A percentile compares a stretch with the other conserved stretches of the same genome.
Conservation (phyloP, 2,888 invertebrate genomes). For the Anagyrus pseudococci region DNA sequence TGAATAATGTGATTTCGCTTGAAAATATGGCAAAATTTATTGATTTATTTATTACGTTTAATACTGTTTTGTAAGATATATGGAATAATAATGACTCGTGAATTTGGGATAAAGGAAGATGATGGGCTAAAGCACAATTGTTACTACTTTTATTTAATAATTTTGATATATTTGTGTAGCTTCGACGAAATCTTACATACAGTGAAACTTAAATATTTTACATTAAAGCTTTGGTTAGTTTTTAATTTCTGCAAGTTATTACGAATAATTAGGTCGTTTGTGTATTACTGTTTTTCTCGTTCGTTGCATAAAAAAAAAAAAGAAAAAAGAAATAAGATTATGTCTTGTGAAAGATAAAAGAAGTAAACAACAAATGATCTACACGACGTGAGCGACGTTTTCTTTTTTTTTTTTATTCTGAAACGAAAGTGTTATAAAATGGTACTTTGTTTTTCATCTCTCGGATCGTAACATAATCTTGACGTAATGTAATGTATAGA, state of each 20-base stretch:
- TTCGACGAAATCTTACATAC: conserved; percentile 32
- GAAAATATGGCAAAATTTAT: no score
- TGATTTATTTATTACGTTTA: no score
- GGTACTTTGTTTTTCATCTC: conserved; percentile 16
- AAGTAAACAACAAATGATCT: conserved; percentile 27
- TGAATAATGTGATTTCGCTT: no score
- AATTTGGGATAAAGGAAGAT: background rate
- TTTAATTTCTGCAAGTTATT: conserved; percentile 25
- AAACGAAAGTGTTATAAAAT: conserved; percentile 36
- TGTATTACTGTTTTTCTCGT: conserved; percentile 10
- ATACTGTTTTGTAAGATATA: no score
- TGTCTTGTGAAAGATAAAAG: conserved; percentile 4
- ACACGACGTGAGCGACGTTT: conserved; percentile 32
- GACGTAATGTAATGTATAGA: conserved; percentile 33
- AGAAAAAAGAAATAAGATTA: conserved; percentile 6
- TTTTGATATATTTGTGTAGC: conserved; percentile 30
- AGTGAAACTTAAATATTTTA: conserved; percentile 27
- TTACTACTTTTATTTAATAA: conserved; percentile 8
- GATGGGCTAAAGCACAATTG: background rate
- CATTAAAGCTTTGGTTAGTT: conserved; percentile 33
- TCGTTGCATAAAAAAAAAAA: no score
- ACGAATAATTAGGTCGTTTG: conserved; percentile 1
- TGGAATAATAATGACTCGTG: no score
- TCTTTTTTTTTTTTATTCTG: conserved; percentile 31
- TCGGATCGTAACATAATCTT: conserved; percentile 34